Base-by-base conservation (phyloP, 2,797 vertebrate genomes). In the Coendou prehensilis region DNA sequence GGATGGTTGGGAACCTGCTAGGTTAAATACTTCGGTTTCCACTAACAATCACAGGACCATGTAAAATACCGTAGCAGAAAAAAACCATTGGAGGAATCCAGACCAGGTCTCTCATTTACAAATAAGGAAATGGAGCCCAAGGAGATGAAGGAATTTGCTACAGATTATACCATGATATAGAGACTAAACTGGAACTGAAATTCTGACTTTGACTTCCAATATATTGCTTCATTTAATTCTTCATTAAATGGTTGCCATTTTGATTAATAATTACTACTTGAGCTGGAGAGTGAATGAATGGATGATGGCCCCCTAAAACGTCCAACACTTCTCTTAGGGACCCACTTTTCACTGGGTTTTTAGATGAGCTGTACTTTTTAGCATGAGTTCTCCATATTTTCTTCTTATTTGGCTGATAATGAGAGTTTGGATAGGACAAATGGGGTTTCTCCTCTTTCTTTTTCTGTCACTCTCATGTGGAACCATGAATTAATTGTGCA, bases 1-100 rank as follows among this genome's bases (percentile, higher is more conserved):
- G 54, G n/a, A 9, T 89, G n/a, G 41, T 1, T 75, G 63, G 61
- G 20, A 91, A 80, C 17, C n/a, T 86, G 23, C 47, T 56, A 94
- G 78, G 41, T 47, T 95, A 75, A 92, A 54, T 83, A 79, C 0
- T 10, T 64, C 45, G 20, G 9, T 92, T 23, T 93, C 28, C 28
- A 76, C 37, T 33, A 87, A 54, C 23, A 89, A 59, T 80, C 57
- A 61, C n/a, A 79, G 56, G 23, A 90, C 20, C 50, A 91, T 81
- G 84, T 71, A 89, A 81, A 87, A 88, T 91, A 30, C 71, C 18
- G 89, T n/a, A 87, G 37, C 61, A 94, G 63, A 75, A 56, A 54
- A 73, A 94, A 57, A 45, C 23, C 6, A 85, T 52, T 54, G 26
- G 52, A 47, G 63, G 23, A 87, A 61, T 75, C 67, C 18, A 75